Percentiles rank a stretch among this genome's conserved stretches.
Evolutionary conservation across 1,140 invertebrate species (phyloP).

Genomic region (Drepana arcuata): DNA sequence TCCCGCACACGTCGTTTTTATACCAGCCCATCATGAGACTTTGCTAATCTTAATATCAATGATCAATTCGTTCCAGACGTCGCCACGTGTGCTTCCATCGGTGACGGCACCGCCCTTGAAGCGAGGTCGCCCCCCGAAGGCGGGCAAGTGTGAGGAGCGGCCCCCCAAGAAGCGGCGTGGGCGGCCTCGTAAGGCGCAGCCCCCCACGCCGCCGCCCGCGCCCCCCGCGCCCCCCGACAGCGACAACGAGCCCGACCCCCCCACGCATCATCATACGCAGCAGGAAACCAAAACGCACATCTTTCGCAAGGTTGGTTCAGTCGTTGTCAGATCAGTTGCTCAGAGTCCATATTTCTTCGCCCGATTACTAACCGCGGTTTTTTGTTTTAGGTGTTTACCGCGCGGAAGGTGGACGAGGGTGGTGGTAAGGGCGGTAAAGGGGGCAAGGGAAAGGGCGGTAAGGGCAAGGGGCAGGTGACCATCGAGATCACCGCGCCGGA

Average conservation of each 20-base stretch:
- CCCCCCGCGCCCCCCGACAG: slow-evolving; percentile 17
- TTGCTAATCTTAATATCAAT: too few species aligned
- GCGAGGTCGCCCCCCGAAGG: slow-evolving; percentile 46
- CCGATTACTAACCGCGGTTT: too few species aligned
- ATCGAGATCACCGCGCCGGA: slow-evolving; percentile 49
- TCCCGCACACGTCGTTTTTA: too few species aligned
- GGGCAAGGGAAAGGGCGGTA: slow-evolving; percentile 76
- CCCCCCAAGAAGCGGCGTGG: slow-evolving; percentile 44
- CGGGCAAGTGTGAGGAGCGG: slow-evolving; percentile 24
- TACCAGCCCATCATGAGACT: too few species aligned
- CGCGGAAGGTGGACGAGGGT: slow-evolving; percentile 71
- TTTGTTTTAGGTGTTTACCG: slow-evolving; percentile 55
- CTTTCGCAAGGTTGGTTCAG: slow-evolving; percentile 41
- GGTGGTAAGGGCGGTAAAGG: slow-evolving; percentile 77
- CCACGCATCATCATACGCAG: slow-evolving; percentile 22
- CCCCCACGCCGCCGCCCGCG: slow-evolving; percentile 13
- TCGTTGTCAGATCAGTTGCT: too few species aligned
- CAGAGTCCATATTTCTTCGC: too few species aligned
- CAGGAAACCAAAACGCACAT: slow-evolving; percentile 54
- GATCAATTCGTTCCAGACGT: slow-evolving; percentile 22
- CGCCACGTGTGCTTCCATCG: slow-evolving; percentile 15
- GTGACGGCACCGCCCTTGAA: slow-evolving; percentile 22
- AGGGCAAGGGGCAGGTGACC: slow-evolving; percentile 76
- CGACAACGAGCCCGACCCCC: slow-evolving; percentile 35
- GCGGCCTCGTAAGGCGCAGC: slow-evolving; percentile 33